phyloP scores from a whole-genome alignment of 2,797 vertebrate species.

The Miichthys miiuy region DNA sequence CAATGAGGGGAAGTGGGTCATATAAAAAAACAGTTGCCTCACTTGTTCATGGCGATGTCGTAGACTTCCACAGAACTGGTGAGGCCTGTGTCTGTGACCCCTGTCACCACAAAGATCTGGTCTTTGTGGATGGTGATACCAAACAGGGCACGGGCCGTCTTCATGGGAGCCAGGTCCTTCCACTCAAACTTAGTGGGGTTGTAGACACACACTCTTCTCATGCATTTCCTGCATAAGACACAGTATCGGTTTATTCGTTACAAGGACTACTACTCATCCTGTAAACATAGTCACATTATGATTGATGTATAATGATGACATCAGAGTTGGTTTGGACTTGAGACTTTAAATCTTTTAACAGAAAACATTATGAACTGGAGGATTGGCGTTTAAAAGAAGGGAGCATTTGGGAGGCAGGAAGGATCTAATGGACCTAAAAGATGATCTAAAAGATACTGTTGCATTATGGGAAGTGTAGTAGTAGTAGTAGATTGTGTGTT shows the following conservation, averaged over 20 bases:
- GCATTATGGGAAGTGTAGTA: neutral
- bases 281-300: neutral
- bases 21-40: slow-evolving; percentile 55
- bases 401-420: neutral
- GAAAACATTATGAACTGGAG: neutral
- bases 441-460: neutral
- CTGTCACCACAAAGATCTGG: slow-evolving; percentile 91
- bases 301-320: neutral
- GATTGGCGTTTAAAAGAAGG: neutral
- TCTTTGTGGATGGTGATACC: slow-evolving; percentile 89
- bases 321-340: neutral
- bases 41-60: slow-evolving; percentile 91
- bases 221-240: slow-evolving; percentile 88
- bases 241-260: neutral
- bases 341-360: neutral
- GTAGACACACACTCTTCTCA: slow-evolving; percentile 90
- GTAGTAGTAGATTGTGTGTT: neutral
- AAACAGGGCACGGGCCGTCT: slow-evolving; percentile 92
- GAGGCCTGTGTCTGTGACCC: slow-evolving; percentile 93
- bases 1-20: slow-evolving; percentile 3
- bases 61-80: slow-evolving; percentile 92
- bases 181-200: slow-evolving; percentile 96
- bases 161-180: slow-evolving; percentile 94
- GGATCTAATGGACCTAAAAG: neutral
- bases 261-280: neutral